Base-by-base conservation (phyloP, 2,888 invertebrate species). In the Ophonus ardosiacus region DNA sequence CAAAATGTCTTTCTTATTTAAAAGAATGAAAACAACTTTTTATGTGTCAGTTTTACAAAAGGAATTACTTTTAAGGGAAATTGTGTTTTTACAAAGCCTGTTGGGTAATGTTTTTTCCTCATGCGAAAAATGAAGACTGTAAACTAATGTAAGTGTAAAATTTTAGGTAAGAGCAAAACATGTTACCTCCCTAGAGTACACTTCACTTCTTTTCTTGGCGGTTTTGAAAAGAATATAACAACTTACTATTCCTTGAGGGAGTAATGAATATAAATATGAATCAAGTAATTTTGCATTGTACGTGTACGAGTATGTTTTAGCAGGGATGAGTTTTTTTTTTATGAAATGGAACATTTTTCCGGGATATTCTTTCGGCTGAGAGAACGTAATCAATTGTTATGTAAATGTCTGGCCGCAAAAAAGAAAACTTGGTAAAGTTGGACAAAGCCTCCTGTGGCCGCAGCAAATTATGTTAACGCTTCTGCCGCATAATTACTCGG, bases 351-450 rank as follows among this genome's bases (percentile, higher is more conserved):
- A 38, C 24, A 13, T 68, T 24, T n/a, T 38, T 68, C 68, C 68
- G n/a, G 4, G 7, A 15, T 6, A 24, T 31, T 31, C n/a, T 24
- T 24, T 40, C 68, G 63, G 21, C 24, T 21, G 24, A 13, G 21
- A 24, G 63, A 17, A 21, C 63, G 63, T 24, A 63, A 68, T n/a
- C 68, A 68, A 68, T 68, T 68, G 68, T 68, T 68, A 68, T 68
- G 68, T 68, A 68, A 68, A 68, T 68, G 5, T 13, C 38, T n/a
- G 68, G 31, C 24, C 68, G 31, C 63, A 68, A 38, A 68, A 68
- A 13, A 31, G 13, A 68, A 68, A 68, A 8, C 31, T 68, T 68
- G 38, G n/a, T n/a, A 31, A 31, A 68, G 68, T 68, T 31, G 10
- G 3, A 68, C 38, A 68, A 68, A 68, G 31, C 13, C 68, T 68